Percentiles rank a stretch among this genome's conserved stretches.
Evolutionary conservation across 2,113 vertebrate genomes (phyloP).

Genomic region (Aldabrachelys gigantea): DNA sequence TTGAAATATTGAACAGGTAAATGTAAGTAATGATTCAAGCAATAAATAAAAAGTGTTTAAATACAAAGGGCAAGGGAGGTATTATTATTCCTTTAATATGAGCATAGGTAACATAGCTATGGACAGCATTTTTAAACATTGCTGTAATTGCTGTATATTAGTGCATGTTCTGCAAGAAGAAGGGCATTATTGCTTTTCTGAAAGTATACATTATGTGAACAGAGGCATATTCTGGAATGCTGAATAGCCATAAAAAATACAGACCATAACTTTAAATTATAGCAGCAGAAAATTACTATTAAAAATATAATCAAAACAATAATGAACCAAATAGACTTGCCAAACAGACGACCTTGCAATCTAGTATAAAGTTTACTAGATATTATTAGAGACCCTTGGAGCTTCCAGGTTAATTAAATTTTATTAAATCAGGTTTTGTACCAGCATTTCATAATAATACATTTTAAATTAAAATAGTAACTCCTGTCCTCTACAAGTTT

Average conservation of each 20-base stretch:
- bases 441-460: background rate
- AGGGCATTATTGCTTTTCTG: background rate
- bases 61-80: background rate
- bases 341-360: background rate
- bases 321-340: conserved; percentile 4
- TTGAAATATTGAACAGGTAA: background rate
- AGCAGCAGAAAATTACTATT: background rate
- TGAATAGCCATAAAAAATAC: background rate
- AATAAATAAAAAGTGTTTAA: conserved; percentile 12
- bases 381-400: background rate
- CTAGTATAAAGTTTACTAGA: background rate
- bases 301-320: background rate
- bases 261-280: background rate
- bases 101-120: background rate
- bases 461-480: conserved; percentile 26
- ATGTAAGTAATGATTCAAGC: background rate
- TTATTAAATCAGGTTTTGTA: background rate
- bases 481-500: background rate
- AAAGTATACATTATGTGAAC: background rate
- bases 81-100: background rate
- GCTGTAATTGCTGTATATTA: background rate
- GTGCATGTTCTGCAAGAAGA: background rate
- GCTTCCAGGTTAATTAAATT: background rate
- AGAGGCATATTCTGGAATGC: background rate
- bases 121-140: background rate